These are phyloP conservation scores for Catharus bicknelli DNA, from an alignment of 2,113 vertebrate species.

Conservation along the genomic window DNA sequence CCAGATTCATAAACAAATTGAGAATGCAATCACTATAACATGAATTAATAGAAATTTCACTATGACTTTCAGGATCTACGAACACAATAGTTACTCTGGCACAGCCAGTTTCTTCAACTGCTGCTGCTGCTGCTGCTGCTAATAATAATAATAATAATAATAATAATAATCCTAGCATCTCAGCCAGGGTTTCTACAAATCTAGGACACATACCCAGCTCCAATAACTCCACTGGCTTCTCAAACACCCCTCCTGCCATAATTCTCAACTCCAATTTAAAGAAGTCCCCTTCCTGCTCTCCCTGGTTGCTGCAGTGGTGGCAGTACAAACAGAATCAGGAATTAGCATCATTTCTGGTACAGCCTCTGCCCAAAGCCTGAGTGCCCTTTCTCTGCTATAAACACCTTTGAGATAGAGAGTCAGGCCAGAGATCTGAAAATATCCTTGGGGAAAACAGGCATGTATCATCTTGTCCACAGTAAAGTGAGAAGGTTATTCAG, in stretches of 20 bases:
- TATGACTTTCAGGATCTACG: background rate
- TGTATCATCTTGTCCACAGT: background rate
- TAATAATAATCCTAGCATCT: background rate
- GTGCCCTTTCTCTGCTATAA: background rate
- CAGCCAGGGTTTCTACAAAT: fast-evolving
- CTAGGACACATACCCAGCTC: background rate
- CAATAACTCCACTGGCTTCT: background rate
- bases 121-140: background rate
- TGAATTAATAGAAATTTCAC: background rate
- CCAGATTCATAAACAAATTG: background rate
- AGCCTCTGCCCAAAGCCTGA: background rate
- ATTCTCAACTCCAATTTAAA: background rate
- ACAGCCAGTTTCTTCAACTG: background rate
- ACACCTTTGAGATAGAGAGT: background rate
- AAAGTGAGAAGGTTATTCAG: conserved; percentile 44
- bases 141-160: background rate
- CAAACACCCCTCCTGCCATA: background rate
- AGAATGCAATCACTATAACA: background rate
- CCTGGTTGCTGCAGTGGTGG: background rate
- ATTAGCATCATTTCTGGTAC: background rate
- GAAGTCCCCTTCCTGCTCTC: background rate
- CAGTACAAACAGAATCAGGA: background rate
- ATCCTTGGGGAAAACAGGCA: background rate
- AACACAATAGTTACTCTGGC: background rate
- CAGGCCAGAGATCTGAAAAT: background rate